These are phyloP conservation scores for Adoxophyes honmai DNA, from an alignment of 1,140 invertebrate species.

Conservation along the genomic window DNA sequence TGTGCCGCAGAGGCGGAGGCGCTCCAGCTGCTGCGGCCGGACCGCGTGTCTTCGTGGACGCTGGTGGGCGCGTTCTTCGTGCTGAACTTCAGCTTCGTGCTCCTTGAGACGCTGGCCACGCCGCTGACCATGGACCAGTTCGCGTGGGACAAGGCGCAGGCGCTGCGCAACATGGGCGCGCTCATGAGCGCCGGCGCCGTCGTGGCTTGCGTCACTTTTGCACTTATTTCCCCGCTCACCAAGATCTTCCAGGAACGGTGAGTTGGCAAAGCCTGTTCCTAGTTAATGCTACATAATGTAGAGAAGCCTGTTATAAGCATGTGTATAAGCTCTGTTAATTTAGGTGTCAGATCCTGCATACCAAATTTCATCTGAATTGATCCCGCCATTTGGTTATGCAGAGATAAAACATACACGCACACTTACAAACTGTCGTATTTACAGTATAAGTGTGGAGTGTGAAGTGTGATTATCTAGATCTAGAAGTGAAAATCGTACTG, in stretches of 20 bases:
- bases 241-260: conserved; percentile 82
- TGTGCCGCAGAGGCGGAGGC: conserved; percentile 82
- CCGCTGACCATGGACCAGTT: conserved; percentile 94
- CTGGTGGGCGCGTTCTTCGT: conserved; percentile 90
- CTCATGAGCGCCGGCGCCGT: conserved; percentile 88
- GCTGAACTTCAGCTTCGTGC: conserved; percentile 92
- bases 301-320: too few species aligned
- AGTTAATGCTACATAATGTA: too few species aligned
- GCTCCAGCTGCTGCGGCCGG: conserved; percentile 84
- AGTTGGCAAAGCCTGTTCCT: background rate
- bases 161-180: conserved; percentile 89
- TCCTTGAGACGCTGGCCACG: conserved; percentile 92
- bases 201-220: conserved; percentile 85
- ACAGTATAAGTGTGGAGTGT: too few species aligned
- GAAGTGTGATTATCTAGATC: too few species aligned
- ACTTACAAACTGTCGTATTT: too few species aligned
- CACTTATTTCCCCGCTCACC: conserved; percentile 84
- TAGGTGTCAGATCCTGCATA: too few species aligned
- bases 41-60: conserved; percentile 86
- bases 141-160: conserved; percentile 88
- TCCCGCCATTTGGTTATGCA: too few species aligned
- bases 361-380: too few species aligned
- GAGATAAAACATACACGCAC: too few species aligned
- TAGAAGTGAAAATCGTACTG: too few species aligned
- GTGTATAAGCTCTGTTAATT: too few species aligned